Conservation (phyloP, 1,140 invertebrate species). For the Bradysia coprophila region DNA sequence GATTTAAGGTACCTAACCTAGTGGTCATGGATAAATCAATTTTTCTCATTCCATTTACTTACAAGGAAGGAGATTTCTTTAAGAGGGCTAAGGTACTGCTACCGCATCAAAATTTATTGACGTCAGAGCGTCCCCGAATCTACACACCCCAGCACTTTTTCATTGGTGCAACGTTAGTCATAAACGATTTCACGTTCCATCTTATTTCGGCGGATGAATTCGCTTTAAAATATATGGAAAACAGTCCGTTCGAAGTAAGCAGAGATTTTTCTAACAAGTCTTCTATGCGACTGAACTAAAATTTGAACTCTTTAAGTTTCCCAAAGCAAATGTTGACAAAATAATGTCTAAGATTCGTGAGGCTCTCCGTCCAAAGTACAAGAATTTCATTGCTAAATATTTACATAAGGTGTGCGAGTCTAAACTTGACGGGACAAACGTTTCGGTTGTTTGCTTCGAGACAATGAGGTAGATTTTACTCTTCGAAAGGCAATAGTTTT, state of each 20-base stretch:
- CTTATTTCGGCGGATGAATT: conserved; percentile 71
- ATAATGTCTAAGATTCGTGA: conserved; percentile 52
- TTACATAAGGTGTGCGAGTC: conserved; percentile 26
- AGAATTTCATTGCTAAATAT: conserved; percentile 51
- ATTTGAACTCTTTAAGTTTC: conserved; percentile 31
- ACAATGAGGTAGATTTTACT: conserved; percentile 29
- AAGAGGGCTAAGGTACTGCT: conserved; percentile 45
- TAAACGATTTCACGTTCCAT: conserved; percentile 60
- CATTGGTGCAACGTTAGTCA: conserved; percentile 51
- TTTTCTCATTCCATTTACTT: too few relatives aligned
- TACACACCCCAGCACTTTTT: conserved; percentile 63
- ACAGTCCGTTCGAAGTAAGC: conserved; percentile 46
- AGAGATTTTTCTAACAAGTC: not conserved
- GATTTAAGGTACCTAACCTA: conserved; percentile 29
- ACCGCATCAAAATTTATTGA: conserved; percentile 50
- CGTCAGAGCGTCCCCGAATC: conserved; percentile 43
- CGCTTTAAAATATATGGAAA: conserved; percentile 71
- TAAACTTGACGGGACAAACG: conserved; percentile 9
- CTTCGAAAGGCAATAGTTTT: not conserved
- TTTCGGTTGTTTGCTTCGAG: conserved; percentile 27
- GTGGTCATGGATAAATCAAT: too few relatives aligned
- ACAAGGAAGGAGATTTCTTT: conserved; percentile 47
- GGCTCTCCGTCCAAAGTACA: conserved; percentile 39
- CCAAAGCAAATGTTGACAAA: conserved; percentile 41
- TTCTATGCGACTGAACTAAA: not conserved